Evolutionary conservation across 2,797 vertebrate genomes (phyloP), one percentile per base, ranked within the genome.

Genomic region (Ceryle rudis): DNA sequence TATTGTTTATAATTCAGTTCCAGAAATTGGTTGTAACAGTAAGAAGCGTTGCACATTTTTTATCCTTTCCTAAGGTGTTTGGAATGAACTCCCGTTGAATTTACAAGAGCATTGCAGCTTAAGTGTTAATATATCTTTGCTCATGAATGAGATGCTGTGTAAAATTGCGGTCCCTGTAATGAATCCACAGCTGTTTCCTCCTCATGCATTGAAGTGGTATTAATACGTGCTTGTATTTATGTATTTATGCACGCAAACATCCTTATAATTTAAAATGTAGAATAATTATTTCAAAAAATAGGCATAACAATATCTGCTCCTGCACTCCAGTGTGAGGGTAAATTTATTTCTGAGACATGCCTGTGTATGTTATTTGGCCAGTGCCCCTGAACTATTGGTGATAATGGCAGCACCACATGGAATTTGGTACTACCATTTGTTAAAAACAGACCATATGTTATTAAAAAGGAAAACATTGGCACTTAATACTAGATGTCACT

Each of bases 281-380:
- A 67, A 29, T 54, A 1, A n/a, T 49, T 61, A 25, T 65, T 62
- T 69, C 7, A 41, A 12, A 62, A 37, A 52, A 79, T n/a, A 41
- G 4, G 7, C 9, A 41, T 42, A 73, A n/a, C 17, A 44, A 5
- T 51, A 52, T 35, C 31, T 51, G 47, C 13, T 52, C 28, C 39
- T 47, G 1, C 26, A 10, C 20, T 52, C 10, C 2, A 5, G 31
- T 3, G 3, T 49, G 26, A 52, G 13, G 5, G 2, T 57, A 2
- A 46, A 37, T 86, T 41, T 49, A 65, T 74, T 65, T 84, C 14
- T 54, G 35, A 87, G 55, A 26, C 0, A 0, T 21, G 10, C 31
- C 57, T 14, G 1, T 31, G 19, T 51, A 42, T 0, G 0, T 58
- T 74, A 18, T 35, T 25, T 54, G 69, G 39, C 44, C 19, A 31